These are phyloP conservation scores for Echinometra lucunter DNA, from an alignment of 53 echinoderm and acorn worm genomes.

Conservation along the genomic window DNA sequence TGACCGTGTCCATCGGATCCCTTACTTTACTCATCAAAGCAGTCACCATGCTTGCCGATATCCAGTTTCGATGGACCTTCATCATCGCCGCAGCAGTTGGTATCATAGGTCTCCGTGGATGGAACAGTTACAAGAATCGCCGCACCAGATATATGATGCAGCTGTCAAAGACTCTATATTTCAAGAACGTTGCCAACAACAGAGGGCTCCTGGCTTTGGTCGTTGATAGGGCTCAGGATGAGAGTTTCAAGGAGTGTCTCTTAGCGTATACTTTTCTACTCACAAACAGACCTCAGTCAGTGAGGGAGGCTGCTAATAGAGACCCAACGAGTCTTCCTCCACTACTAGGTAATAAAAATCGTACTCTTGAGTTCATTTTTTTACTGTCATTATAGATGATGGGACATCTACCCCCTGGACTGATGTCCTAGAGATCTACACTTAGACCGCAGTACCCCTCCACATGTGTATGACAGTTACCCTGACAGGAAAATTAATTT, in stretches of 20 bases:
- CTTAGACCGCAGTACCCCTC: too few relatives aligned
- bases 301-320: slow-evolving; percentile 20
- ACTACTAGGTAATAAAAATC: slow-evolving; percentile 70
- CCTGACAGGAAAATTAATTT: too few relatives aligned
- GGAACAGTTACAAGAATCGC: slow-evolving; percentile 98
- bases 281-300: slow-evolving; percentile 74
- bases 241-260: slow-evolving; percentile 92
- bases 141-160: slow-evolving; percentile 90
- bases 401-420: neutral
- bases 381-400: neutral
- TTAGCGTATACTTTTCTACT: slow-evolving; percentile 91
- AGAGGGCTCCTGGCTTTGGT: slow-evolving; percentile 90
- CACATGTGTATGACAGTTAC: too few relatives aligned
- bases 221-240: slow-evolving; percentile 97
- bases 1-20: slow-evolving; percentile 78
- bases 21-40: slow-evolving; percentile 86
- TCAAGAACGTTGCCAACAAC: slow-evolving; percentile 98
- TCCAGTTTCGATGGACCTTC: slow-evolving; percentile 93
- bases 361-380: neutral
- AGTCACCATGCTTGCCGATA: slow-evolving; percentile 85
- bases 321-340: slow-evolving; percentile 67
- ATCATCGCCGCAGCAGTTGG: slow-evolving; percentile 85
- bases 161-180: slow-evolving; percentile 92
- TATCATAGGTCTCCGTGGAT: slow-evolving; percentile 83
- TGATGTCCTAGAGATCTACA: neutral